phyloP scores from a whole-genome alignment of 2,113 vertebrate species.

The Ursus arctos region DNA sequence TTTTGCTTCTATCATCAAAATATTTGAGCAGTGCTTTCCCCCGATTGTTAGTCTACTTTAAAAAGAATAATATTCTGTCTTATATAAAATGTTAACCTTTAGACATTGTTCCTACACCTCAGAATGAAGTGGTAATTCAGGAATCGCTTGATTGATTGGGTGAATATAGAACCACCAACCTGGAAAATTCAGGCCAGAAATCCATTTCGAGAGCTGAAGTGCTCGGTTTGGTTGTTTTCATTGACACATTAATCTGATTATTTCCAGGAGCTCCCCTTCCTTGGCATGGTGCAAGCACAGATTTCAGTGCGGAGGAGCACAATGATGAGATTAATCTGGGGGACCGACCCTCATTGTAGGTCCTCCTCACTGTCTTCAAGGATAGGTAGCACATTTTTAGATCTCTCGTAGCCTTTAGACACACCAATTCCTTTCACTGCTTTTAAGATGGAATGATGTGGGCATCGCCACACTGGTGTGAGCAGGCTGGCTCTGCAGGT shows the following conservation, averaged over 20 bases:
- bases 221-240: slow-evolving; percentile 1
- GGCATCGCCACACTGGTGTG: not conserved
- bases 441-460: not conserved
- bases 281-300: not conserved
- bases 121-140: slow-evolving; percentile 39
- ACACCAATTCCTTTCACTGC: not conserved
- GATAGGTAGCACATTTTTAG: not conserved
- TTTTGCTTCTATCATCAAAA: not conserved
- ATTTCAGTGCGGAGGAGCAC: not conserved
- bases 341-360: not conserved
- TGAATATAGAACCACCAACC: not conserved
- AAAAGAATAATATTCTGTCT: not conserved
- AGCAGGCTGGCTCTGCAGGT: not conserved
- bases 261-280: slow-evolving; percentile 3
- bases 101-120: not conserved
- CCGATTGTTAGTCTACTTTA: not conserved
- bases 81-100: slow-evolving; percentile 41
- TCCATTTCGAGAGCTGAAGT: not conserved
- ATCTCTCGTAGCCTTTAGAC: not conserved
- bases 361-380: not conserved
- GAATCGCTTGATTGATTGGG: slow-evolving; percentile 43
- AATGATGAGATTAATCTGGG: not conserved
- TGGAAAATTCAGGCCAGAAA: slow-evolving; percentile 54
- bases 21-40: not conserved
- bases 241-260: slow-evolving; percentile 39